Conservation (phyloP, 2,888 invertebrate species). For the Zelleria hepariella region DNA sequence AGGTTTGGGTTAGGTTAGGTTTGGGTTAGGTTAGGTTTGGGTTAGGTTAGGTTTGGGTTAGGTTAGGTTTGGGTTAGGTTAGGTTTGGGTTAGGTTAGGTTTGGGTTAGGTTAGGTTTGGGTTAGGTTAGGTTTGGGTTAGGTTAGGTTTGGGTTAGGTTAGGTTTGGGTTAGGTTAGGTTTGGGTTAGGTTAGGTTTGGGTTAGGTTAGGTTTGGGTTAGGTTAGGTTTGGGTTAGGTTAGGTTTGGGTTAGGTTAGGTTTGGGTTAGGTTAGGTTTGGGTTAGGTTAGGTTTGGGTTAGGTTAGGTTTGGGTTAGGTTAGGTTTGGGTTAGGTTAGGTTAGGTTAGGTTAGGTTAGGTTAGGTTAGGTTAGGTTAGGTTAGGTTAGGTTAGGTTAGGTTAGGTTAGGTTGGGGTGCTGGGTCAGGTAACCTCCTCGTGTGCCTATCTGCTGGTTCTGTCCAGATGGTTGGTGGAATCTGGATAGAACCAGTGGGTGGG, state of each 20-base stretch:
- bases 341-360: slow-evolving; percentile 6
- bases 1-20: slow-evolving; percentile 4
- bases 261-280: slow-evolving; percentile 6
- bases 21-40: slow-evolving; percentile 3
- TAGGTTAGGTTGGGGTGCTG: slow-evolving; percentile 6
- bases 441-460: too few relatives aligned
- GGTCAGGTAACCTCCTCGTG: too few relatives aligned
- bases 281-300: slow-evolving; percentile 6
- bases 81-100: slow-evolving; percentile 3
- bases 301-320: slow-evolving; percentile 6
- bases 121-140: neutral
- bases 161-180: neutral
- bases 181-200: slow-evolving; percentile 4
- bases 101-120: slow-evolving; percentile 2
- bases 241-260: slow-evolving; percentile 5
- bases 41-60: slow-evolving; percentile 2
- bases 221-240: neutral
- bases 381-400: slow-evolving; percentile 6
- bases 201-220: slow-evolving; percentile 5
- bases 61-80: slow-evolving; percentile 4
- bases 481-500: too few relatives aligned
- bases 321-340: slow-evolving; percentile 6
- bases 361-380: slow-evolving; percentile 6
- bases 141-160: neutral
- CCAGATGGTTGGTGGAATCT: too few relatives aligned